Evolutionary conservation across 2,113 vertebrate species (phyloP).

Genomic region (Tachycineta bicolor): DNA sequence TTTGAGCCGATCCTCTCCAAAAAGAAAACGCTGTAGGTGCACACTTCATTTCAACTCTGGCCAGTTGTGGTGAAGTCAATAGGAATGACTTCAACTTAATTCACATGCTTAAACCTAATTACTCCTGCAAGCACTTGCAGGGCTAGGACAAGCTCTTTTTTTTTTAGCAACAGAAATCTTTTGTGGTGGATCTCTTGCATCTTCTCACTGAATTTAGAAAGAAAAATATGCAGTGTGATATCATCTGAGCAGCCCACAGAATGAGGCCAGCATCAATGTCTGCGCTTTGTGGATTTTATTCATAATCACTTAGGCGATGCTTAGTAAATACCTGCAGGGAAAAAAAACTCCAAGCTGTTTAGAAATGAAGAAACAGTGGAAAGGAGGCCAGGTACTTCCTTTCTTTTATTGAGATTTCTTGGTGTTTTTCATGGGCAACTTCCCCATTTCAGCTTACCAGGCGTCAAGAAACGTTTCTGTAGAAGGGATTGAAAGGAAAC

Average conservation of each 20-base stretch:
- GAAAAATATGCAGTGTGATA: not conserved
- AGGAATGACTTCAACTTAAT: not conserved
- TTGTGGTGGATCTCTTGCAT: not conserved
- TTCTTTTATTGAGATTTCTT: not conserved
- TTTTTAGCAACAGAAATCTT: not conserved
- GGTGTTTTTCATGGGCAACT: not conserved
- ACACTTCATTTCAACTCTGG: not conserved
- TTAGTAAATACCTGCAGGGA: not conserved
- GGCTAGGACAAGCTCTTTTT: not conserved
- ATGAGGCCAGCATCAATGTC: not conserved
- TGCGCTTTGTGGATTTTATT: not conserved
- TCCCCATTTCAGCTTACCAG: not conserved
- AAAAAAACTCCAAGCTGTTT: not conserved
- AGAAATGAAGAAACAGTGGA: not conserved
- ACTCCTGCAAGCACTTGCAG: not conserved
- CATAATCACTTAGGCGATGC: not conserved
- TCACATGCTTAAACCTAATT: not conserved
- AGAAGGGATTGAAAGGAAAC: not conserved
- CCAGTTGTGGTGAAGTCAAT: not conserved
- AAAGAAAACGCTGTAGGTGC: not conserved
- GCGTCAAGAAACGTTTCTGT: not conserved
- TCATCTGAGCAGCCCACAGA: not conserved
- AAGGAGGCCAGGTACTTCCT: not conserved
- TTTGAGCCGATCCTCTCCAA: not conserved
- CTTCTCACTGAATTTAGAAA: not conserved